Conservation (phyloP, 2,888 invertebrate species). For the Ectemnius cavifrons region DNA sequence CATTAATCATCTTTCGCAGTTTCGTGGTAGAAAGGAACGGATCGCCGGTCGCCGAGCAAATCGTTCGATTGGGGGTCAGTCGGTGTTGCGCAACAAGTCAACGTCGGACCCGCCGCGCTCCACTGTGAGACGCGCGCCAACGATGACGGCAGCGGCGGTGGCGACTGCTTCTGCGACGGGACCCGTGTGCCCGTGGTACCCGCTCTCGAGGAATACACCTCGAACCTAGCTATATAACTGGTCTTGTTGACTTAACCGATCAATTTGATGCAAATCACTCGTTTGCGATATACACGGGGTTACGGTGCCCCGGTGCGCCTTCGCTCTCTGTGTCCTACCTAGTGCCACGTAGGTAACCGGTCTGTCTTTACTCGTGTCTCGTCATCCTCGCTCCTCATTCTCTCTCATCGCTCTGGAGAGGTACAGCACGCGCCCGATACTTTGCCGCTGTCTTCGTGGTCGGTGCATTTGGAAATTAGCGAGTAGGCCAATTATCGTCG, state of each 20-base stretch:
- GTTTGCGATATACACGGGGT: constrained; percentile 70
- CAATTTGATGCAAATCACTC: constrained; percentile 78
- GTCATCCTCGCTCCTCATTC: constrained; percentile 5
- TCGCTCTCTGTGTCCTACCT: constrained; percentile 32
- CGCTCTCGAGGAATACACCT: constrained; percentile 54
- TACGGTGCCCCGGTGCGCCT: constrained; percentile 20
- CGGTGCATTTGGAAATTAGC: constrained; percentile 74
- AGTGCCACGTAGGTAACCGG: constrained; percentile 48
- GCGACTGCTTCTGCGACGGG: constrained; percentile 29
- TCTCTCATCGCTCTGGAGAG: too few relatives aligned
- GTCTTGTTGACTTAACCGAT: constrained; percentile 73
- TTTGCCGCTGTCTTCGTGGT: constrained; percentile 5
- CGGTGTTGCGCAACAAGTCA: constrained; percentile 70
- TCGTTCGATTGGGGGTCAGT: constrained; percentile 71
- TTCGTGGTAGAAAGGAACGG: constrained; percentile 75
- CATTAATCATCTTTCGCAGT: constrained; percentile 76
- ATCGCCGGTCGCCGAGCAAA: constrained; percentile 64
- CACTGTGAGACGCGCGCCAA: constrained; percentile 25
- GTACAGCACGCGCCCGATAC: constrained; percentile 5
- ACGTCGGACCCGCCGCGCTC: constrained; percentile 53
- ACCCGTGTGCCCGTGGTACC: constrained; percentile 36
- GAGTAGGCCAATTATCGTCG: constrained; percentile 73
- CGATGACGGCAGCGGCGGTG: too few relatives aligned
- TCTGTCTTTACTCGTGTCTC: constrained; percentile 33
- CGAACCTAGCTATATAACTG: constrained; percentile 54